Base-by-base conservation (phyloP, 2,113 vertebrate genomes). In the Halcyon senegalensis region DNA sequence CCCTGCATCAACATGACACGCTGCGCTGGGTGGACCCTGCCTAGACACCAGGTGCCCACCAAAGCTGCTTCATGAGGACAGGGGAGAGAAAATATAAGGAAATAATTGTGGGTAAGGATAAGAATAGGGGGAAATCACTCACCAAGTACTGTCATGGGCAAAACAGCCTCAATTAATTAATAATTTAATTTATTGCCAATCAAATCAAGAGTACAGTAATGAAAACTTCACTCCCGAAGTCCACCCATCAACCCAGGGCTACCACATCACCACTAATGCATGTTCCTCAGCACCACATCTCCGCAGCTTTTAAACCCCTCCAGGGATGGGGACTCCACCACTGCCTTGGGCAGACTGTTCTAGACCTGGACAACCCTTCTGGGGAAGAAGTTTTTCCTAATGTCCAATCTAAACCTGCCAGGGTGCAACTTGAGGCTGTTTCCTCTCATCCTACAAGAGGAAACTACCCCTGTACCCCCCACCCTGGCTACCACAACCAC, bases 81-180 rank as follows among this genome's bases (percentile, higher is more conserved):
- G 10, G 23, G 50, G 4, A 74, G 20, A 51, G 50, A 51, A 51
- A 51, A 51, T 25, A 25, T 25, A 51, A 51, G 11, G 24, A 51
- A 51, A 25, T 23, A 51, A 23, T 51, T 13, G 31, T 11, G n/a
- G 19, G 33, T 39, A 0, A 0, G 33, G 17, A 48, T 14, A 28
- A 56, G n/a, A n/a, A n/a, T 28, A 28, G 53, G 55, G 25, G 56
- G 64, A 25, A 51, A 51, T 12, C 51, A 35, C 4, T n/a, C 62
- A 23, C 4, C 8, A 43, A 20, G 41, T 35, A 44, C 18, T 8
- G 2, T 17, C 48, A 35, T 3, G 2, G 24, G 11, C 31, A 53
- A 66, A 67, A 55, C 37, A 39, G 59, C 11, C 30, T n/a, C 23
- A 23, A 51, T 51, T 51, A 51, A 51, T 25, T 50, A 48, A 48